Evolutionary conservation across 2,113 vertebrate species (phyloP), one percentile per base, ranked within the genome.

Genomic region (Henicopernis longicauda): DNA sequence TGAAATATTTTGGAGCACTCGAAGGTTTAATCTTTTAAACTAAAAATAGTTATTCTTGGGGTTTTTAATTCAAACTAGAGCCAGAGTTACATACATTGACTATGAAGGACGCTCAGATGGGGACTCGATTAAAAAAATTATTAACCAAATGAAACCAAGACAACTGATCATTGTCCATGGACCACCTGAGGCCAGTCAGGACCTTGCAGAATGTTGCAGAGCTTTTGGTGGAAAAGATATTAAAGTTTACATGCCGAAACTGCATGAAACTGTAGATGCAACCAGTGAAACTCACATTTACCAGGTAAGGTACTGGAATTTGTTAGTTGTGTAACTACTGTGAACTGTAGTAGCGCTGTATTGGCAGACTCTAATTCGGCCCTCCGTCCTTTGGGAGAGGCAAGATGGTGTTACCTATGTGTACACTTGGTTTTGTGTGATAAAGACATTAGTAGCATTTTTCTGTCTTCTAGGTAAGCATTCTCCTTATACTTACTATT

Each of bases 201-300:
- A 99, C 93, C 98, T 99, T 82, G 99, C 99, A 3, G 99, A 99
- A 93, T 99, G 99, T 86, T 99, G 99, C 97, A 99, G 99, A 91
- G 99, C 99, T 4, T 99, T 99, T 97, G 99, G 99, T 27, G 99
- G 99, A 94, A 99, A 99, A 96, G 99, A 99, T 96, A 99, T 99
- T 95, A 99, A 99, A 97, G 99, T 99, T 71, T 99, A 99, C 90
- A 99, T 99, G 61, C 99, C 99, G 8, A 99, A 99, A 94, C 98
- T 99, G 52, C 99, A 99, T 38, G 99, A 99, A 97, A 99, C 99
- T 1, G 98, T 99, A 19, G 99, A 99, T 72, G 99, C 99, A 94
- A 99, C 99, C 34, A 99, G 99, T 3, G 99, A 99, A 95, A 99
- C 99, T 7, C 99, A 99, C 95, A 99, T 99, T 96, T 99, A 99